Conservation (phyloP, 2,888 invertebrate genomes). For the Pelosia muscerda region DNA sequence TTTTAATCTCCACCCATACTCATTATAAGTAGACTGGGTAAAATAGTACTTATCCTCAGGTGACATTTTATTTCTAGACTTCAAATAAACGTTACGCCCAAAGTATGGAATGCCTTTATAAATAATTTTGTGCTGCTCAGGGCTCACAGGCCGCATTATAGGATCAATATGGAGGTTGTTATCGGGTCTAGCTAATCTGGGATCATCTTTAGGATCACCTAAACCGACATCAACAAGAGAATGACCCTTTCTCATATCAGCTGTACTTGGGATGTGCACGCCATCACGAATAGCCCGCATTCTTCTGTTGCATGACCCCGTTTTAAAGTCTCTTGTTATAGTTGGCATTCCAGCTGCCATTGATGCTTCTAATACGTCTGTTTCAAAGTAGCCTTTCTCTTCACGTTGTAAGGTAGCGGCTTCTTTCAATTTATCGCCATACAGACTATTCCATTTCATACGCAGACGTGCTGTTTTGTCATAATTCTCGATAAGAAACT, state of each 20-base stretch:
- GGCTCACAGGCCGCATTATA: slow-evolving; percentile 60
- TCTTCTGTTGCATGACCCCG: slow-evolving; percentile 51
- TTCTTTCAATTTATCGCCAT: slow-evolving; percentile 52
- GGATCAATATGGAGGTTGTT: slow-evolving; percentile 57
- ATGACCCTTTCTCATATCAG: slow-evolving; percentile 56
- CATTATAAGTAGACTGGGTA: slow-evolving; percentile 54
- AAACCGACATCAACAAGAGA: slow-evolving; percentile 62
- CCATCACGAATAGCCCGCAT: slow-evolving; percentile 53
- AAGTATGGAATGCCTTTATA: slow-evolving; percentile 59
- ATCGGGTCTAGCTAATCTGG: slow-evolving; percentile 57
- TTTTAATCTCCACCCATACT: slow-evolving; percentile 62
- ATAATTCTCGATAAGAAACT: slow-evolving; percentile 64
- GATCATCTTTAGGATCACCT: slow-evolving; percentile 61
- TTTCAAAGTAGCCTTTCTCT: slow-evolving; percentile 56
- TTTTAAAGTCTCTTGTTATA: slow-evolving; percentile 52
- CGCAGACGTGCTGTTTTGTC: slow-evolving; percentile 63
- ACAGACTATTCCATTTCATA: slow-evolving; percentile 61
- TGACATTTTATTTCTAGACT: slow-evolving; percentile 50
- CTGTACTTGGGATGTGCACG: slow-evolving; percentile 44
- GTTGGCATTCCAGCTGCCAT: slow-evolving; percentile 58
- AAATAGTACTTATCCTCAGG: slow-evolving; percentile 67
- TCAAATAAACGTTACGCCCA: slow-evolving; percentile 62
- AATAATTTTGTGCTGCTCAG: slow-evolving; percentile 53
- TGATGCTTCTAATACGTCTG: slow-evolving; percentile 50
- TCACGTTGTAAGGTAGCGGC: slow-evolving; percentile 57